Base-by-base conservation (phyloP, 2,113 vertebrate species). In the Myotis brandtii region DNA sequence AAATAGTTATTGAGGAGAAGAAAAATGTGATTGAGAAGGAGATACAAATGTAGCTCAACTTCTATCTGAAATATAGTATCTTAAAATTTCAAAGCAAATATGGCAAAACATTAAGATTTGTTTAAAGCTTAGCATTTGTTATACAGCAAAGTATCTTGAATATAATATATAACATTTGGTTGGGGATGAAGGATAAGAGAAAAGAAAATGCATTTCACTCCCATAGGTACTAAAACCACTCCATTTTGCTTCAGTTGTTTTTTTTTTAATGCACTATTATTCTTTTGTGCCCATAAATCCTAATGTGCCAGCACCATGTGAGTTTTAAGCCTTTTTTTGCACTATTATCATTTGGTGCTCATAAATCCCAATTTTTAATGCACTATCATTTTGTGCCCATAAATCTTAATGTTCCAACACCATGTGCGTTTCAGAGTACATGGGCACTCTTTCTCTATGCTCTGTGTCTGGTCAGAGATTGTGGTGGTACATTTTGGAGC, bases 131-230 rank as follows among this genome's bases (percentile, higher is more conserved):
- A 3, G 0, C 50, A 13, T 80, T 86, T 92, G 5, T 89, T 77
- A 46, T 62, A 18, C 93, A 89, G 20, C 2, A 16, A 75, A 73
- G 6, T 62, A 54, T 88, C 32, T 62, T 87, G 25, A 91, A 56
- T 79, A 87, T 48, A 94, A 70, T 32, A 64, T 21, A 3, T 5
- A 92, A 27, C 18, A 89, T 73, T 91, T 54, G 0, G 2, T 50
- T 89, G 21, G 9, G 16, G 90, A 91, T 83, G 32, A 96, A 77
- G 52, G 84, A 76, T 11, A 69, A 90, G 12, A 75, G 14, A 82
- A 94, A 90, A n/a, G 1, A 18, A 92, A 96, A 40, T 70, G 21
- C 9, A 2, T 48, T 92, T 54, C 0, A 69, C 23, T 88, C 18
- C 17, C 27, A 6, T 50, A 77, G 87, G 4, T 46, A 84, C 12